Evolutionary conservation across 2,113 vertebrate species (phyloP), one percentile per base, ranked within the genome.

Genomic region (Macrotus californicus): DNA sequence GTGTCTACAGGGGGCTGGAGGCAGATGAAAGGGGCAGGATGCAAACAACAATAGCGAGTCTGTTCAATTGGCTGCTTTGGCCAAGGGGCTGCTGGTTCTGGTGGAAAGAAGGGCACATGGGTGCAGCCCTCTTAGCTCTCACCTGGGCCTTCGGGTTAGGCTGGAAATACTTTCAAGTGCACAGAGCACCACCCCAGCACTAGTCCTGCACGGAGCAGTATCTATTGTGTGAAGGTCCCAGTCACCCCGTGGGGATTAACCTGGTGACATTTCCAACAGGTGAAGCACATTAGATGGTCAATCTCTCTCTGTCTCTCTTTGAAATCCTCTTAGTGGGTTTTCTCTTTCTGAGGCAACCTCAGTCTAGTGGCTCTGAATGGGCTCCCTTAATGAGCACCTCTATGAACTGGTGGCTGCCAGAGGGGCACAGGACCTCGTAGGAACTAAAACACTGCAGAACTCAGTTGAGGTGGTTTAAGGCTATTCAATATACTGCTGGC

Each of bases 131-230:
- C 61, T 79, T 4, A 22, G 39, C 92, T 93, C 46, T 72, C 82
- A 48, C 24, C 72, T 31, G n/a, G 79, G 91, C 66, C 36, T n/a
- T 96, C 34, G 9, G 72, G 72, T 29, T 39, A 46, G 84, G 93
- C 16, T 70, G 69, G 48, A 95, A 97, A 97, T 46, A 8, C 89
- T 97, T 96, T 96, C 75, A 97, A 95, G 89, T 16, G 21, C 29
- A 70, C 61, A 79, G 85, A 96, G 91, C 59, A 89, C 67, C 41
- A 12, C 77, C 90, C 54, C 46, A 89, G 91, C 92, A 88, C 73
- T 64, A 81, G 73, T 70, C 46, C 91, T 69, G 69, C 64, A 11
- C 36, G 69, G 34, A 80, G 96, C 87, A 96, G 96, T 73, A 86
- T 43, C 91, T 84, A 21, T 80, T 43, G 83, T 96, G 61, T 36